Conservation (phyloP, 2,797 vertebrate genomes). For the Anniella stebbinsi region DNA sequence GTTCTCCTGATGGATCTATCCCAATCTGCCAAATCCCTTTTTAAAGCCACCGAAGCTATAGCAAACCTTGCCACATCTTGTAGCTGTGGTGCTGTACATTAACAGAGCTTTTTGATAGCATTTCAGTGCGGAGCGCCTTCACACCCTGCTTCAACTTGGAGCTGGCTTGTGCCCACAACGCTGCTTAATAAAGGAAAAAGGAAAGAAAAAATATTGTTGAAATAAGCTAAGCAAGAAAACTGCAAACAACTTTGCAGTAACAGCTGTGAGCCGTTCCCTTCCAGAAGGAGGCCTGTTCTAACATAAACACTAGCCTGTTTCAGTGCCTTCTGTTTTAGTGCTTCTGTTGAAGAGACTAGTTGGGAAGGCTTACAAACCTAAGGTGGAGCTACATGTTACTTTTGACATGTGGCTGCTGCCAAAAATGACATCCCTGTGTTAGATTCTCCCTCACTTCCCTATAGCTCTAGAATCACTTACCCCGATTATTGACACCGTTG, state of each 20-base stretch:
- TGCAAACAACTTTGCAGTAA: not conserved
- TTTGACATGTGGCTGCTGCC: not conserved
- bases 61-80: not conserved
- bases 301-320: not conserved
- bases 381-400: not conserved
- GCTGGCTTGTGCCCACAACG: not conserved
- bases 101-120: not conserved
- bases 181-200: not conserved
- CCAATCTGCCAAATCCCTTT: not conserved
- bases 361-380: not conserved
- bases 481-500: not conserved
- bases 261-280: not conserved
- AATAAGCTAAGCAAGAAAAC: not conserved
- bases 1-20: not conserved
- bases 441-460: not conserved
- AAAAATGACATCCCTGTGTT: not conserved
- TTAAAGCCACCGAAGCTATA: not conserved
- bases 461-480: not conserved
- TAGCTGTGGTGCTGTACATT: not conserved
- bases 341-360: not conserved
- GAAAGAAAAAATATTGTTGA: not conserved
- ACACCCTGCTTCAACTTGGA: not conserved
- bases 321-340: too few relatives aligned
- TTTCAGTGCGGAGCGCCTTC: not conserved
- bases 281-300: not conserved